phyloP scores from a whole-genome alignment of 2,888 invertebrate species.

The Cylloceria caligata region DNA sequence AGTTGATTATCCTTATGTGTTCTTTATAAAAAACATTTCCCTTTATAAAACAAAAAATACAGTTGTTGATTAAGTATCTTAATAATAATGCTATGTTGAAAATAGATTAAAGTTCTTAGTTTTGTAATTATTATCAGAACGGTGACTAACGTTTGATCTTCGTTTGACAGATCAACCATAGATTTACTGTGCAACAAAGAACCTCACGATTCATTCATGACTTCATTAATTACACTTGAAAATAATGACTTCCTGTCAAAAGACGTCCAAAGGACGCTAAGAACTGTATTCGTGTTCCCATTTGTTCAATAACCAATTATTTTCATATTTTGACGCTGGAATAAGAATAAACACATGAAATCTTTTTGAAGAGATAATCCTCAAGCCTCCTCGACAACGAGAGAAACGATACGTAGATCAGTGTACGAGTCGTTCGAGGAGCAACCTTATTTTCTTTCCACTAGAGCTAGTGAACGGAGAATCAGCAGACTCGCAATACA shows the following conservation, averaged over 20 bases:
- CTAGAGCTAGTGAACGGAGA: conserved; percentile 41
- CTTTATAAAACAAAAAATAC: no score
- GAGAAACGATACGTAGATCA: conserved; percentile 54
- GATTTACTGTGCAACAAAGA: no score
- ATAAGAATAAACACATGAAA: conserved; percentile 40
- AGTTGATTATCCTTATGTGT: no score
- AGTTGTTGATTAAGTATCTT: no score
- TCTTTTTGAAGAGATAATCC: conserved; percentile 52
- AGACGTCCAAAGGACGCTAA: not conserved
- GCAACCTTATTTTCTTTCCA: conserved; percentile 58
- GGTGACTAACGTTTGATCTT: no score
- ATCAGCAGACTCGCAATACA: conserved; percentile 43
- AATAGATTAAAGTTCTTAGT: no score
- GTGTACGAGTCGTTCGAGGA: conserved; percentile 65
- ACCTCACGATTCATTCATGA: no score
- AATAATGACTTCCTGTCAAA: not conserved
- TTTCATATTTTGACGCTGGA: not conserved
- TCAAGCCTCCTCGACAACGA: conserved; percentile 47
- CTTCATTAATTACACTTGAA: not conserved
- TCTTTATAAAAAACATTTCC: no score
- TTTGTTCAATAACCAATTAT: not conserved
- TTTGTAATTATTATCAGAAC: no score
- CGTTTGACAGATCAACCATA: no score
- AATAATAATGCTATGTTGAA: no score
- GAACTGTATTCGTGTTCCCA: not conserved